Conservation (phyloP, 2,888 invertebrate genomes). For the Celastrina argiolus region DNA sequence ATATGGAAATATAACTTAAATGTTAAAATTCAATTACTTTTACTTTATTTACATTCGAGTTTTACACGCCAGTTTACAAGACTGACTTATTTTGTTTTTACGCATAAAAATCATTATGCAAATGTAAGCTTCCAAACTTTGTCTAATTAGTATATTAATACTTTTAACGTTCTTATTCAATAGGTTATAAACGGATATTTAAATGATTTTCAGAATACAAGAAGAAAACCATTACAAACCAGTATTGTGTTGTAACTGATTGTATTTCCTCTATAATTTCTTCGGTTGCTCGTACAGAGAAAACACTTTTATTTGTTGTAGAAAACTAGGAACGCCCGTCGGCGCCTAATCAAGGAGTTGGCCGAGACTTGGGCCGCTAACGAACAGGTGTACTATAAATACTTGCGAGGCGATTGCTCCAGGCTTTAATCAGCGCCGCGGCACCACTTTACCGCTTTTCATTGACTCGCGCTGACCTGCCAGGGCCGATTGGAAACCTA, state of each 20-base stretch:
- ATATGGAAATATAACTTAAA: no score
- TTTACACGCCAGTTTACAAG: no score
- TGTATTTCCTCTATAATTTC: conserved; percentile 41
- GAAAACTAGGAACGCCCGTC: conserved; percentile 67
- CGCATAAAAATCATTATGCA: no score
- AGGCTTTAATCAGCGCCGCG: conserved; percentile 75
- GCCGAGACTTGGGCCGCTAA: conserved; percentile 71
- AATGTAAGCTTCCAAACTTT: no score
- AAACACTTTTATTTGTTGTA: conserved; percentile 71
- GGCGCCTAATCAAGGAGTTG: conserved; percentile 78
- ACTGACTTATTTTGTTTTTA: no score
- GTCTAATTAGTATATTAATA: no score
- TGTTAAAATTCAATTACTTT: no score
- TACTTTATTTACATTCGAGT: no score
- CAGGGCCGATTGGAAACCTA: conserved; percentile 70
- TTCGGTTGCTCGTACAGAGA: conserved; percentile 56
- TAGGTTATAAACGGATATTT: neutral
- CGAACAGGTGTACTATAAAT: conserved; percentile 78
- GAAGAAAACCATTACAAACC: neutral
- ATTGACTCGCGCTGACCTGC: conserved; percentile 73
- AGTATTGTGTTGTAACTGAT: neutral
- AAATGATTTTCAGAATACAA: neutral
- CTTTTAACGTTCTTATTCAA: no score
- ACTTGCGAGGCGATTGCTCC: conserved; percentile 75
- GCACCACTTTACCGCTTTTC: conserved; percentile 75